Conservation (phyloP, 2,113 vertebrate species). For the Coracopsis vasa region DNA sequence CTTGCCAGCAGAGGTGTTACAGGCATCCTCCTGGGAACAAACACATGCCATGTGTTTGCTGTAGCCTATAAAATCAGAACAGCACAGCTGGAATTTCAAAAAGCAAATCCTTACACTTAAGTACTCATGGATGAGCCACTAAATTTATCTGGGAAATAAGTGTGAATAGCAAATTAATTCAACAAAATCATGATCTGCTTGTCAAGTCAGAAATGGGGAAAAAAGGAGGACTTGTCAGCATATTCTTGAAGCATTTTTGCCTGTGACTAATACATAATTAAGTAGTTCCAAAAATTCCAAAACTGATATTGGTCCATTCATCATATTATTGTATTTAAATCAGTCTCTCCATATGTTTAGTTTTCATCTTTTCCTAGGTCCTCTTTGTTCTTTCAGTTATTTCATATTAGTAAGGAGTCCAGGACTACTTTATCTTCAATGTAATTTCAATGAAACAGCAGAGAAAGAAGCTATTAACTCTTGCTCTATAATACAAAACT, state of each 20-base stretch:
- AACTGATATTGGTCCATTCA: background rate
- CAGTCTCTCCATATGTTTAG: background rate
- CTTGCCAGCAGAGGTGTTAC: conserved; percentile 4
- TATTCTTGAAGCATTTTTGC: conserved; percentile 17
- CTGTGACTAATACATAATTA: background rate
- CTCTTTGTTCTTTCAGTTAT: background rate
- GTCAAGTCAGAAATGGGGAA: background rate
- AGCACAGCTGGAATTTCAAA: conserved; percentile 57
- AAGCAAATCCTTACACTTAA: conserved; percentile 19
- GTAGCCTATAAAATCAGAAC: conserved; percentile 17
- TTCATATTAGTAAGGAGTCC: background rate
- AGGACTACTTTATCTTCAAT: background rate
- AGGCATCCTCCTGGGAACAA: background rate
- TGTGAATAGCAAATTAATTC: conserved; percentile 54
- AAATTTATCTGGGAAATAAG: conserved; percentile 49
- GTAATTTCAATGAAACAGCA: background rate
- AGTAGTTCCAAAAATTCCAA: background rate
- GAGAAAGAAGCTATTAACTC: background rate
- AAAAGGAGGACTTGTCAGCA: conserved; percentile 20
- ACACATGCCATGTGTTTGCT: background rate
- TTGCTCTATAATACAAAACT: background rate
- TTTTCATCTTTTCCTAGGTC: background rate
- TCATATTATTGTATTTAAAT: background rate
- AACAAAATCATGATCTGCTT: conserved; percentile 39
- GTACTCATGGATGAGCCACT: conserved; percentile 22